Evolutionary conservation across 2,113 vertebrate species (phyloP).

Genomic region (Brachionichthys hirsutus): DNA sequence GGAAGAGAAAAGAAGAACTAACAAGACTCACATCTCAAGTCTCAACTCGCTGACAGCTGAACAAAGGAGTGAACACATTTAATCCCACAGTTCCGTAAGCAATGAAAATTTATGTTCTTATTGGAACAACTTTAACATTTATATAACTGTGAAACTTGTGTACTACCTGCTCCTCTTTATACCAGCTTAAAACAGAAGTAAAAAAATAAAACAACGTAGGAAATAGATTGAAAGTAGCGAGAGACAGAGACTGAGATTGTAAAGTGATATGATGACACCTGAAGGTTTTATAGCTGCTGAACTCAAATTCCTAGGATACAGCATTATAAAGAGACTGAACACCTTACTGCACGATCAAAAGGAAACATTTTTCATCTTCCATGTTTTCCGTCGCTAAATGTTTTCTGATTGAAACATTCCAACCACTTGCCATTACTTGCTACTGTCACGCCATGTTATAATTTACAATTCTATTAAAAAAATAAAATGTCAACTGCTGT

Average conservation of each 20-base stretch:
- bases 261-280: neutral
- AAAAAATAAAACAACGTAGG: neutral
- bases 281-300: neutral
- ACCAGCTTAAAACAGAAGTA: conserved; percentile 39
- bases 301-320: neutral
- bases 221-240: neutral
- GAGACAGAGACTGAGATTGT: neutral
- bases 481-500: too few species aligned
- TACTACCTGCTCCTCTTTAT: conserved; percentile 36
- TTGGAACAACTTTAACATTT: conserved; percentile 4
- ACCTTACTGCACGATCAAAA: neutral
- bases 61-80: conserved; percentile 15
- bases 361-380: neutral
- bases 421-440: too few species aligned
- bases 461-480: too few species aligned
- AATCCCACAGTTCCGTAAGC: neutral
- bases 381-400: neutral
- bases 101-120: conserved; percentile 13
- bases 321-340: neutral
- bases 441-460: too few species aligned
- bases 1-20: conserved; percentile 63
- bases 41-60: conserved; percentile 53
- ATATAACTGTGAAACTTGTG: neutral
- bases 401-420: too few species aligned
- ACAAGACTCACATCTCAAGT: conserved; percentile 55